A percentile compares a stretch with the other conserved stretches of the same genome.
Evolutionary conservation across 2,888 invertebrate species (phyloP).

Genomic region (Terebella lapidaria): DNA sequence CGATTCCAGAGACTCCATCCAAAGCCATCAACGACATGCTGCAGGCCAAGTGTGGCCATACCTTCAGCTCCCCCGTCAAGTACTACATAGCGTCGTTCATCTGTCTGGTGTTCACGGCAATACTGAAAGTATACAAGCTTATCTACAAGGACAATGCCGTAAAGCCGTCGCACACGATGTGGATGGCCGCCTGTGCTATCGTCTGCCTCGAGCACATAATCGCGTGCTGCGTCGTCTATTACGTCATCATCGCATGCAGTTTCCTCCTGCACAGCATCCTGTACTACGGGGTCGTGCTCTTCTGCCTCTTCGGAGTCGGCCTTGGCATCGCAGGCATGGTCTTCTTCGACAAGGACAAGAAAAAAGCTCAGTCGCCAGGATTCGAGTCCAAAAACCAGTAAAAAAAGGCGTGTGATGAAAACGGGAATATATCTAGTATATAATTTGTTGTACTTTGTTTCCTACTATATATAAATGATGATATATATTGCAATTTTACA

Average conservation of each 20-base stretch:
- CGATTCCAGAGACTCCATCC: slow-evolving; percentile 17
- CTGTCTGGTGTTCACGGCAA: slow-evolving; percentile 11
- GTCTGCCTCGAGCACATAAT: slow-evolving; percentile 6
- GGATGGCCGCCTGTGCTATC: slow-evolving; percentile 15
- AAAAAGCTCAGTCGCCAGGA: too few relatives aligned
- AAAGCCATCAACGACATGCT: slow-evolving; percentile 16
- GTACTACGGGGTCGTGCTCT: slow-evolving; percentile 8
- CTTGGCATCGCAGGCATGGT: slow-evolving; percentile 14
- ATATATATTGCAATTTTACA: too few relatives aligned
- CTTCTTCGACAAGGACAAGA: slow-evolving; percentile 19
- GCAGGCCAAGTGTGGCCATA: slow-evolving; percentile 7
- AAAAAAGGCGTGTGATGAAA: too few relatives aligned
- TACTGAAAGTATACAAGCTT: slow-evolving; percentile 3
- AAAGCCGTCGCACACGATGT: slow-evolving; percentile 13
- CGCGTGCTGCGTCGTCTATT: slow-evolving; percentile 10
- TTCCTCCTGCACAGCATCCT: slow-evolving; percentile 11
- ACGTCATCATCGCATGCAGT: slow-evolving; percentile 8
- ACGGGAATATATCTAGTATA: too few relatives aligned
- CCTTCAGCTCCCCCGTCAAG: slow-evolving; percentile 10
- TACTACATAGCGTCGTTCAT: slow-evolving; percentile 8
- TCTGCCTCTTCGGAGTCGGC: slow-evolving; percentile 10
- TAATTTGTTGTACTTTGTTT: too few relatives aligned
- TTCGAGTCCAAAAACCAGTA: too few relatives aligned
- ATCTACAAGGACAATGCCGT: slow-evolving; percentile 1
- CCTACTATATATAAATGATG: too few relatives aligned